Evolutionary conservation across 2,797 vertebrate species (phyloP).

Genomic region (Phalanger gymnotis): DNA sequence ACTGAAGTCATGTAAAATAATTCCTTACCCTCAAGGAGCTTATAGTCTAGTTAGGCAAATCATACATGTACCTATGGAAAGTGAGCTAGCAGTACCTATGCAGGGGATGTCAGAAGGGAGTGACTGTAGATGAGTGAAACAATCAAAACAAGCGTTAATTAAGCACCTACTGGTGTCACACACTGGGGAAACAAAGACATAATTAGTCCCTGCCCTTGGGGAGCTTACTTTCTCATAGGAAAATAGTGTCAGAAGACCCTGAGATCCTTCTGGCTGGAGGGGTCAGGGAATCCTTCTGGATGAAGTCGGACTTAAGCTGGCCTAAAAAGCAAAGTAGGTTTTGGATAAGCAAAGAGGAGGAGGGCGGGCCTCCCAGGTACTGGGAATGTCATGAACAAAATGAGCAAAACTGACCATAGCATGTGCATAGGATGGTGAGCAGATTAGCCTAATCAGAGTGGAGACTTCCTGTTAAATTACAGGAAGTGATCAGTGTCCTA

Average conservation of each 20-base stretch:
- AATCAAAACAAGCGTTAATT: background rate
- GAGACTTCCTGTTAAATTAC: too few species aligned
- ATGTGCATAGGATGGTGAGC: background rate
- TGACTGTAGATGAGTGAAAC: background rate
- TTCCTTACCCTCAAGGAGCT: background rate
- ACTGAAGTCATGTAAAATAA: background rate
- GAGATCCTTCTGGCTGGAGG: rapidly evolving
- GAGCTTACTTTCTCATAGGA: background rate
- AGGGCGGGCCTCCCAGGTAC: background rate
- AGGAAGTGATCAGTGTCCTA: background rate
- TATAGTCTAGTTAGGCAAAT: background rate
- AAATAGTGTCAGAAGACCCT: background rate
- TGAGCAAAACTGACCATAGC: background rate
- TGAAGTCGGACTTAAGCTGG: background rate
- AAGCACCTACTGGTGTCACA: background rate
- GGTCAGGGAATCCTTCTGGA: background rate
- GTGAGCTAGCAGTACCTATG: background rate
- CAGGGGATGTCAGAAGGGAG: background rate
- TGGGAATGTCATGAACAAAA: background rate
- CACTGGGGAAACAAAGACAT: background rate
- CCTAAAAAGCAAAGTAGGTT: background rate
- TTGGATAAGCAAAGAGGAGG: background rate
- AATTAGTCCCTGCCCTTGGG: background rate
- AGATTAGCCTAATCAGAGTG: background rate
- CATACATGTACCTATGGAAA: background rate